phyloP scores from a whole-genome alignment of 2,113 vertebrate species.

The Gulo gulo region DNA sequence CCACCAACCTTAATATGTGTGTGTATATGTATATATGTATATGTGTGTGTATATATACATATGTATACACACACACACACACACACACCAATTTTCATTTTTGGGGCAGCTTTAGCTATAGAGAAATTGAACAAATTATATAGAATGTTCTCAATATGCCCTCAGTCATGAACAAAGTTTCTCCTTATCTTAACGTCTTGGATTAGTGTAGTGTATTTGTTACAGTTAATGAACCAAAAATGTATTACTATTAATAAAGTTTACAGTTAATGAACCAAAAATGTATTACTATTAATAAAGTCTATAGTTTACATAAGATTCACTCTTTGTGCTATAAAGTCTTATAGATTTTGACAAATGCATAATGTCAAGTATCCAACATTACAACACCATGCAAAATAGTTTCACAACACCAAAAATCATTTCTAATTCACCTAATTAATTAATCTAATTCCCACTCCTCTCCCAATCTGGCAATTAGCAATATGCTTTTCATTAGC shows the following conservation, averaged over 20 bases:
- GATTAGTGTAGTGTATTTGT: background rate
- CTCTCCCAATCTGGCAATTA: background rate
- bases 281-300: background rate
- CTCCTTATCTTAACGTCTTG: background rate
- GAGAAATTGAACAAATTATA: background rate
- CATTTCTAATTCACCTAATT: background rate
- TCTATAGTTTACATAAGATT: background rate
- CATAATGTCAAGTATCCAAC: background rate
- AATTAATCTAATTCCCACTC: background rate
- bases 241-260: background rate
- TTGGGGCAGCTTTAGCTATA: background rate
- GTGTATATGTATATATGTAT: background rate
- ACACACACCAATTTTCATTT: background rate
- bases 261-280: background rate
- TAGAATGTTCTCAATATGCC: background rate
- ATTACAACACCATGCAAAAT: background rate
- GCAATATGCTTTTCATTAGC: background rate
- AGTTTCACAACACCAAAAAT: background rate
- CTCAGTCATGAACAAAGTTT: background rate
- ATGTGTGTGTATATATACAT: background rate
- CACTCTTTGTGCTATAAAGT: background rate
- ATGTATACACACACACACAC: background rate
- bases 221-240: background rate
- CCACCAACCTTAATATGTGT: background rate
- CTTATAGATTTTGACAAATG: background rate